Base-by-base conservation (phyloP, 2,113 vertebrate genomes). In the Ciconia boyciana region DNA sequence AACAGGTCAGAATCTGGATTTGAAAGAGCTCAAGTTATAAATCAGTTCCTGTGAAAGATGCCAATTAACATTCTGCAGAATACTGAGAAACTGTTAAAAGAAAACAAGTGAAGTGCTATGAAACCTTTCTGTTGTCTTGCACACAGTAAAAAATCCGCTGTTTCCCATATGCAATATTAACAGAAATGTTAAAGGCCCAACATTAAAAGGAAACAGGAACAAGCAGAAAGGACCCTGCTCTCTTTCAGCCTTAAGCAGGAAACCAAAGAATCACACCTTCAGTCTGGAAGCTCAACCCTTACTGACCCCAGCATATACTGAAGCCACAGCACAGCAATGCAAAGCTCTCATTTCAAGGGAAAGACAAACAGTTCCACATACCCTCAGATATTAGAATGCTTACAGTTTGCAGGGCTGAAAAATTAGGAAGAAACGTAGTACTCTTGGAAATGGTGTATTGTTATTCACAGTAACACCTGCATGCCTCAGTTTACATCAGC, bases 111-210 rank as follows among this genome's bases (percentile, higher is more conserved):
- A 86, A 87, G 13, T 13, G 17, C 22, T 66, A 55, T 28, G 15
- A 75, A 92, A 68, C 2, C 13, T 29, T 36, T 41, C 16, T 3
- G 2, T 9, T 65, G 15, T 52, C 43, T 69, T 84, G 10, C 5
- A 7, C 26, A 17, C 7, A 26, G 12, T 28, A 46, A 65, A 94
- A 64, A 68, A 65, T 4, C 13, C 0, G 1, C 19, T 31, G 6
- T 78, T 72, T 71, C 31, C 52, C 9, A 49, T 41, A 36, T 46
- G 16, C 28, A 62, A 16, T 60, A 68, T 36, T 60, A 68, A 83
- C 13, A 16, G 13, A 43, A 64, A 43, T 0, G 0, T 44, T 54
- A 36, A 86, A 75, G 6, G 3, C 9, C 3, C 28, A n/a, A 21
- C 9, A 48, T 6, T 39, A 36, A 26, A 82, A 78, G 49, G 4